phyloP scores from a whole-genome alignment of 2,888 invertebrate genomes.

The Chymomyza amoena region DNA sequence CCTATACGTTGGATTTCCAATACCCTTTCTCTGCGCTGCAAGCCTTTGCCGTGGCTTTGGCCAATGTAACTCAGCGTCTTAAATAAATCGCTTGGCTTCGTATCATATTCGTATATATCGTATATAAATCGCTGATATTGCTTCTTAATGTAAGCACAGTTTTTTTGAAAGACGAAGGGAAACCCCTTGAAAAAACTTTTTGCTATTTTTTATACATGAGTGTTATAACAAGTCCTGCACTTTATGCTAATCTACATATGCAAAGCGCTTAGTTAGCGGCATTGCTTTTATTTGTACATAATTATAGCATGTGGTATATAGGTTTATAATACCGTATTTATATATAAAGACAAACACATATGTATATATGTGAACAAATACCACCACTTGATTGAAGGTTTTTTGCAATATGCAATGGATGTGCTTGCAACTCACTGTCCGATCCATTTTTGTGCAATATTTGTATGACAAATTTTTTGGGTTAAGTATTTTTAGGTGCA shows the following conservation, averaged over 20 bases:
- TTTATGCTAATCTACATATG: conserved; percentile 6
- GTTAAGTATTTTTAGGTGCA: conserved; percentile 42
- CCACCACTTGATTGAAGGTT: conserved; percentile 67
- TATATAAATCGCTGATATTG: background rate
- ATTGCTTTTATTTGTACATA: conserved; percentile 63
- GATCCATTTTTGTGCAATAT: conserved; percentile 75
- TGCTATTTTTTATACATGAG: conserved; percentile 63
- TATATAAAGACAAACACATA: conserved; percentile 7
- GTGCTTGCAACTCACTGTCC: conserved; percentile 64
- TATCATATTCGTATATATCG: conserved; percentile 18
- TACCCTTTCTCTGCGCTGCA: conserved; percentile 99
- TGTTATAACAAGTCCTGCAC: conserved; percentile 6
- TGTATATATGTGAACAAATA: conserved; percentile 52
- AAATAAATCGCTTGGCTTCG: conserved; percentile 66
- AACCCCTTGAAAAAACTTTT: conserved; percentile 31
- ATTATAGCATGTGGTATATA: conserved; percentile 58
- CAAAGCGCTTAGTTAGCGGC: conserved; percentile 7
- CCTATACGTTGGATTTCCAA: conserved; percentile 99
- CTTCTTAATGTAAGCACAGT: conserved; percentile 22
- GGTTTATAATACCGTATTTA: conserved; percentile 60
- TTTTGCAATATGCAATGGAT: conserved; percentile 55
- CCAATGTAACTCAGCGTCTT: conserved; percentile 79
- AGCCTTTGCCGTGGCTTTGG: conserved; percentile 97
- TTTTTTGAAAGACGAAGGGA: conserved; percentile 37
- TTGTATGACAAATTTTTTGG: conserved; percentile 73